phyloP scores from a whole-genome alignment of 2,888 invertebrate species.

The Abrostola tripartita region DNA sequence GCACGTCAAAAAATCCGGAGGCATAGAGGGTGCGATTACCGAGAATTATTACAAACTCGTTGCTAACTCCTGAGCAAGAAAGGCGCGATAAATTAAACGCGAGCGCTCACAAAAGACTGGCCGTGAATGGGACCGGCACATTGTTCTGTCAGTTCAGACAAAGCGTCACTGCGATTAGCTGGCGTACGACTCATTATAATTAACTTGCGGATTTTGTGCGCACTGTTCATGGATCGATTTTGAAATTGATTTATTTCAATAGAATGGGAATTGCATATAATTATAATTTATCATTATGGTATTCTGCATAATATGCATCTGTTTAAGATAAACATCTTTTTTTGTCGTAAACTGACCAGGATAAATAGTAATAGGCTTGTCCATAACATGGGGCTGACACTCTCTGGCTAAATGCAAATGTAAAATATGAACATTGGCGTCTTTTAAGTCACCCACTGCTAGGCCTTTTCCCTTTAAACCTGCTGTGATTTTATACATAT shows the following conservation, averaged over 20 bases:
- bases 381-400: too few relatives aligned
- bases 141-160: conserved; percentile 81
- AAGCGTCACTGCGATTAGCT: conserved; percentile 78
- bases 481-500: too few relatives aligned
- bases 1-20: conserved; percentile 30
- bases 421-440: too few relatives aligned
- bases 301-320: too few relatives aligned
- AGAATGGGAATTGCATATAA: not conserved
- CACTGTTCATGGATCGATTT: conserved; percentile 32
- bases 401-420: too few relatives aligned
- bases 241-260: not conserved
- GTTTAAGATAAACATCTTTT: too few relatives aligned
- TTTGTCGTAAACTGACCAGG: too few relatives aligned
- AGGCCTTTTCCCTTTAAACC: too few relatives aligned
- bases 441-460: too few relatives aligned
- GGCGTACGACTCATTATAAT: conserved; percentile 75
- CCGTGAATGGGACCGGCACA: conserved; percentile 72
- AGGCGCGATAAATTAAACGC: conserved; percentile 70
- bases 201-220: conserved; percentile 63
- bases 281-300: too few relatives aligned
- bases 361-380: too few relatives aligned
- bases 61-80: conserved; percentile 56
- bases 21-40: conserved; percentile 47
- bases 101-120: conserved; percentile 67
- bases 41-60: conserved; percentile 58